These are phyloP conservation scores for Glaucopsyche alexis DNA, from an alignment of 2,888 invertebrate genomes.

Conservation along the genomic window DNA sequence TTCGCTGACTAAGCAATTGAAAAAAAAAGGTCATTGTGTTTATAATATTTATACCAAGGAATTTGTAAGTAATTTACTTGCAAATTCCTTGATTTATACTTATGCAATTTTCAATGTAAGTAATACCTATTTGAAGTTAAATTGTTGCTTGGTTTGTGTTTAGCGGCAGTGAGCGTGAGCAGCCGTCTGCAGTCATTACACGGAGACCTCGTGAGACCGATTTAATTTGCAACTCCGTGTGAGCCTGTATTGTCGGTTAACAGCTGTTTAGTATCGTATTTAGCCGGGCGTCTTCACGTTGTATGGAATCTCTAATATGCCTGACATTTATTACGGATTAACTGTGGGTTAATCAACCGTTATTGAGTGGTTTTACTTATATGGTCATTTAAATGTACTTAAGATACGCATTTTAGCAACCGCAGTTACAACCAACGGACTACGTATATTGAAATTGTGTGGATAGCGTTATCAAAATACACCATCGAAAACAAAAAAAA, in stretches of 20 bases:
- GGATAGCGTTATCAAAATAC: background rate
- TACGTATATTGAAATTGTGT: no score
- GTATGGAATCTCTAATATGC: background rate
- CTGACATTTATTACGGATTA: background rate
- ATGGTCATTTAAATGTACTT: no score
- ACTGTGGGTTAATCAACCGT: background rate
- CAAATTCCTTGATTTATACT: no score
- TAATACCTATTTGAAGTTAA: no score
- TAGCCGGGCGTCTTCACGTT: background rate
- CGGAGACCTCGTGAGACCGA: background rate
- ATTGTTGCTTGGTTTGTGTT: background rate
- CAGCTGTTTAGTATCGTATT: background rate
- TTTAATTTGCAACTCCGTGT: constrained; percentile 12
- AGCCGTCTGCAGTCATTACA: background rate
- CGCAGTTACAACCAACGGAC: no score
- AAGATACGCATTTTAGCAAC: no score
- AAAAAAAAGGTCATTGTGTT: background rate
- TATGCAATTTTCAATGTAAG: no score
- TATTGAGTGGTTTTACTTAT: no score
- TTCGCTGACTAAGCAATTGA: background rate
- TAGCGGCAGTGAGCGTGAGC: background rate
- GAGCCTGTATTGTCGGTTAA: constrained; percentile 5
- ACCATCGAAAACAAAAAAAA: background rate
- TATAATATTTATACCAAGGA: no score
- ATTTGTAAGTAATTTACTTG: no score